Evolutionary conservation across 2,797 vertebrate genomes (phyloP).

Genomic region (Smutsia gigantea): DNA sequence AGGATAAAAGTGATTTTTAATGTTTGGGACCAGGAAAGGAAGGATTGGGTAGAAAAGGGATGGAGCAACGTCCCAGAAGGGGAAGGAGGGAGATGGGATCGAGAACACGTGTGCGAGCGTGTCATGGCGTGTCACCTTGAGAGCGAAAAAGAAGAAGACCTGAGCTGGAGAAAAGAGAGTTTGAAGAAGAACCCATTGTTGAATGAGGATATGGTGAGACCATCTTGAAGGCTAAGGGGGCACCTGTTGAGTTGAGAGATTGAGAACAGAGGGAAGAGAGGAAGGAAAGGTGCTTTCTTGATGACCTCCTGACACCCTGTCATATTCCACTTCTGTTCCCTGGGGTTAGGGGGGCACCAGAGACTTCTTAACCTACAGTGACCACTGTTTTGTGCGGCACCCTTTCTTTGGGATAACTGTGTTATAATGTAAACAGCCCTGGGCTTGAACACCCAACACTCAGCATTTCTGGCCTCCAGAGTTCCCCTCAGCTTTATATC

Average conservation of each 20-base stretch:
- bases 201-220: neutral
- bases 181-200: neutral
- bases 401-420: neutral
- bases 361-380: neutral
- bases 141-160: neutral
- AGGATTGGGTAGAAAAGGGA: neutral
- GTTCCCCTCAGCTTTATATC: neutral
- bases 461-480: neutral
- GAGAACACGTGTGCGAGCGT: neutral
- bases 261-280: neutral
- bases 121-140: neutral
- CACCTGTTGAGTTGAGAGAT: neutral
- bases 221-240: neutral
- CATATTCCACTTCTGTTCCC: neutral
- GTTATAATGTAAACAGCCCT: neutral
- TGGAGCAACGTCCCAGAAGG: neutral
- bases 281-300: neutral
- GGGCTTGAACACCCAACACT: neutral
- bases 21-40: neutral
- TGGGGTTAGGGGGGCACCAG: neutral
- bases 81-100: neutral
- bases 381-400: neutral
- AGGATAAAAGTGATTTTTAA: neutral
- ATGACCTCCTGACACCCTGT: neutral
- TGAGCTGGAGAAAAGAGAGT: neutral